Conservation (phyloP, 2,888 invertebrate species). For the Lithophane socia region DNA sequence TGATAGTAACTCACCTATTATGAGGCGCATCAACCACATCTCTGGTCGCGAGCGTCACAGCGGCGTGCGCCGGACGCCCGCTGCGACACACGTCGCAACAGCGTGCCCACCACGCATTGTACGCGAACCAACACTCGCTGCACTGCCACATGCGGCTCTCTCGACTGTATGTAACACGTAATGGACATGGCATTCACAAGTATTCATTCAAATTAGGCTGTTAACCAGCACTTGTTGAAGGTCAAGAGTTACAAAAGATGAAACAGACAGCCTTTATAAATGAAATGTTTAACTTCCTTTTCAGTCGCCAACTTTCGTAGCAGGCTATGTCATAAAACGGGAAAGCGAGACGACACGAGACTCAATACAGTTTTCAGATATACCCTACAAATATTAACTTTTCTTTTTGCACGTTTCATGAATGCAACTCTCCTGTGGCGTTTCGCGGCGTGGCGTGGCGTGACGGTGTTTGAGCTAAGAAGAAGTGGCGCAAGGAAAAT, state of each 20-base stretch:
- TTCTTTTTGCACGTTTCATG: too few species aligned
- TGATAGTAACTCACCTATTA: constrained; percentile 47
- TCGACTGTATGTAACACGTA: constrained; percentile 65
- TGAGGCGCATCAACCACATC: constrained; percentile 63
- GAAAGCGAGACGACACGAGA: too few species aligned
- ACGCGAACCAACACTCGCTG: constrained; percentile 96
- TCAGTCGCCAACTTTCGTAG: too few species aligned
- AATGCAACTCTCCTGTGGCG: too few species aligned
- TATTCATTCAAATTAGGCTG: not conserved
- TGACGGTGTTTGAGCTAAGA: too few species aligned
- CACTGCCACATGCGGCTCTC: constrained; percentile 95
- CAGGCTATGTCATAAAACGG: too few species aligned
- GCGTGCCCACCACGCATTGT: constrained; percentile 95
- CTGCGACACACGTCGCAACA: constrained; percentile 96
- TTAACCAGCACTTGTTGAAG: constrained; percentile 22
- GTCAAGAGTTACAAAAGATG: constrained; percentile 14
- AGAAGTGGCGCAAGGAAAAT: too few species aligned
- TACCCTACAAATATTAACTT: too few species aligned
- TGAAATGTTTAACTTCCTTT: too few species aligned
- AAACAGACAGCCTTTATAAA: not conserved
- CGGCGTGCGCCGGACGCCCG: constrained; percentile 92
- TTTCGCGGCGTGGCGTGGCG: too few species aligned
- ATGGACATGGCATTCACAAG: constrained; percentile 1
- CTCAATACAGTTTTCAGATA: too few species aligned
- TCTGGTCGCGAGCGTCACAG: constrained; percentile 92